phyloP scores from a whole-genome alignment of 2,888 invertebrate species.

The Plebejus argus region DNA sequence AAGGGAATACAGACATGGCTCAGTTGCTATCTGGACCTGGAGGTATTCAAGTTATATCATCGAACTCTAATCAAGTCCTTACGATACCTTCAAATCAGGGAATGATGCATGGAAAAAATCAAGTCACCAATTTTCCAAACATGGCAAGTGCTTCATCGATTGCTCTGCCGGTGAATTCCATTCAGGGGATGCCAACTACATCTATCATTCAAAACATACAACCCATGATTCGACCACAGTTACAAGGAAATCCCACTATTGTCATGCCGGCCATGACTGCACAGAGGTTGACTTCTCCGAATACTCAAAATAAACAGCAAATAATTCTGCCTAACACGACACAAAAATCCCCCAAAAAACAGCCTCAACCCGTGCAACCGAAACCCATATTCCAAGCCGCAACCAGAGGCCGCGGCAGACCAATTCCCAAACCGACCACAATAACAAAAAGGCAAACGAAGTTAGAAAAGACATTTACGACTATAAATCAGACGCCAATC shows the following conservation, averaged over 20 bases:
- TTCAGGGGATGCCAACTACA: slow-evolving; percentile 72
- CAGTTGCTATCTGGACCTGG: slow-evolving; percentile 71
- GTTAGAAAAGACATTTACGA: slow-evolving; percentile 72
- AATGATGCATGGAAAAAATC: slow-evolving; percentile 73
- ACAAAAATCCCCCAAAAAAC: slow-evolving; percentile 76
- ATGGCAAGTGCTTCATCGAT: slow-evolving; percentile 78
- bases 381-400: slow-evolving; percentile 75
- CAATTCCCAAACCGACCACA: slow-evolving; percentile 72
- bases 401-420: slow-evolving; percentile 68
- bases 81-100: slow-evolving; percentile 72
- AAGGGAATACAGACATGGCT: slow-evolving; percentile 68
- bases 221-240: slow-evolving; percentile 74
- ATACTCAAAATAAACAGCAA: slow-evolving; percentile 70
- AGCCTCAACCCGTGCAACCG: slow-evolving; percentile 70
- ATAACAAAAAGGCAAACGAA: slow-evolving; percentile 75
- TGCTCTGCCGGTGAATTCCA: slow-evolving; percentile 72
- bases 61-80: slow-evolving; percentile 74
- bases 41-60: slow-evolving; percentile 77
- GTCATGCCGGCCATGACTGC: slow-evolving; percentile 73
- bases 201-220: slow-evolving; percentile 77
- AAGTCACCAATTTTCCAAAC: slow-evolving; percentile 71
- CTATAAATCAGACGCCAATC: slow-evolving; percentile 71
- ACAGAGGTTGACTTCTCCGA: slow-evolving; percentile 71
- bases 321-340: slow-evolving; percentile 65
- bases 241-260: slow-evolving; percentile 74